phyloP scores from a whole-genome alignment of 1,140 invertebrate species.

The Drosophila gunungcola region DNA sequence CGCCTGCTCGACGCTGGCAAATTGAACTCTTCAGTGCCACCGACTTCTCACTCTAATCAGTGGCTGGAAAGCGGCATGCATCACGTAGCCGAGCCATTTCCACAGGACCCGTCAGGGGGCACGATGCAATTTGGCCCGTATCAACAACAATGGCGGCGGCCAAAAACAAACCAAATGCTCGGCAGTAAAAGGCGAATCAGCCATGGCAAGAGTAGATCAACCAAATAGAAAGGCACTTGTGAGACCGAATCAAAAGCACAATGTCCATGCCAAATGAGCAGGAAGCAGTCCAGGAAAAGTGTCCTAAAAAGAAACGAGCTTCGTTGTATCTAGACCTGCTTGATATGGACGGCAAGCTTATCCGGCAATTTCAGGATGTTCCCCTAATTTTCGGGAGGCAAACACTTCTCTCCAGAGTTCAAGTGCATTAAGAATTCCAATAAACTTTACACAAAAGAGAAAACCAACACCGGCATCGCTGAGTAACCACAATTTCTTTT shows the following conservation, averaged over 20 bases:
- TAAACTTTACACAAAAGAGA: constrained; percentile 25
- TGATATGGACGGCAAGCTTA: background rate
- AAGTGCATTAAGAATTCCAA: constrained; percentile 26
- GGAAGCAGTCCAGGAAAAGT: constrained; percentile 10
- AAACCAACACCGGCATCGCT: constrained; percentile 17
- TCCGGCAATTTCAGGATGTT: background rate
- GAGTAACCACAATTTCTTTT: constrained; percentile 14
- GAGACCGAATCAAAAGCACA: constrained; percentile 50
- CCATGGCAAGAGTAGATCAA: constrained; percentile 44
- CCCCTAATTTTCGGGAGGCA: background rate
- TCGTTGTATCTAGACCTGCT: background rate
- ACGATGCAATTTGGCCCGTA: constrained; percentile 72
- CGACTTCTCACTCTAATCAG: constrained; percentile 51
- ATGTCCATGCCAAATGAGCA: constrained; percentile 63
- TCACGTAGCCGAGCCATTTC: constrained; percentile 22
- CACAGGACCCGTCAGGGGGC: constrained; percentile 22
- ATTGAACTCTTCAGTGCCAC: constrained; percentile 13
- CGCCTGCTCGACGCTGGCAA: constrained; percentile 1
- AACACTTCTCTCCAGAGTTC: background rate
- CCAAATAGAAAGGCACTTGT: constrained; percentile 57
- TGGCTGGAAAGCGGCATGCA: constrained; percentile 26
- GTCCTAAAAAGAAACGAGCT: constrained; percentile 3
- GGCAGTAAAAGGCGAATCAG: constrained; percentile 67
- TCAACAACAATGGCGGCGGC: constrained; percentile 51
- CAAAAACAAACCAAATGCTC: constrained; percentile 62